Evolutionary conservation across 2,113 vertebrate genomes (phyloP), one percentile per base, ranked within the genome.

Genomic region (Nymphicus hollandicus): DNA sequence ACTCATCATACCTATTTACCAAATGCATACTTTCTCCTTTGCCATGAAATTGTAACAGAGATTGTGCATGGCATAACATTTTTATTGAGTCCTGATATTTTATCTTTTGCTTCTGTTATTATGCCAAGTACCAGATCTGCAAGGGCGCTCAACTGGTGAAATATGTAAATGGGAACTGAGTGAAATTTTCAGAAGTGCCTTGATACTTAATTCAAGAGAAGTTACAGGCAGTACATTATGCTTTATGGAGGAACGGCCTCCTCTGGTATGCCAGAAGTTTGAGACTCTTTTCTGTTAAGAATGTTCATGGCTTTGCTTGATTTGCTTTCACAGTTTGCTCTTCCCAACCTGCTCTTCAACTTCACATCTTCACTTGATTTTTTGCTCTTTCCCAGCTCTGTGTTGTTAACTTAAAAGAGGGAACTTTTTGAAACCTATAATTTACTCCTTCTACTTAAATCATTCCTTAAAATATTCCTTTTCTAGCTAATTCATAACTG

Each of bases 121-220:
- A 18, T 81, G 60, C 6, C 28, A 66, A 53, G 4, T 55, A 47
- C 9, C 20, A 56, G 71, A 70, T 63, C 52, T 60, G 27, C 49
- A 74, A 19, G 6, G 10, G 27, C 68, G 13, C 44, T 93, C 24
- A 58, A 3, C 4, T 65, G 24, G 35, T 86, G 70, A 83, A 90
- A 66, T 56, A 77, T 6, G 43, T 64, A 85, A 55, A 81, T 43
- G 28, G 37, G 5, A 91, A 61, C 13, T 0, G 20, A 74, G 33
- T 47, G 50, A 86, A 64, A 79, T 81, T 91, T 92, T 81, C 69
- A 60, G 20, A 77, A 86, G 20, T 64, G 35, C 31, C 18, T 84
- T 52, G 23, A 68, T 89, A 77, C 29, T 81, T 79, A 61, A 73
- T 81, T 84, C 24, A 60, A 4, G 28, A 37, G 17, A 56, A 72